These are phyloP conservation scores for Leptodactylus fallax DNA, from an alignment of 2,797 vertebrate genomes.

Conservation along the genomic window DNA sequence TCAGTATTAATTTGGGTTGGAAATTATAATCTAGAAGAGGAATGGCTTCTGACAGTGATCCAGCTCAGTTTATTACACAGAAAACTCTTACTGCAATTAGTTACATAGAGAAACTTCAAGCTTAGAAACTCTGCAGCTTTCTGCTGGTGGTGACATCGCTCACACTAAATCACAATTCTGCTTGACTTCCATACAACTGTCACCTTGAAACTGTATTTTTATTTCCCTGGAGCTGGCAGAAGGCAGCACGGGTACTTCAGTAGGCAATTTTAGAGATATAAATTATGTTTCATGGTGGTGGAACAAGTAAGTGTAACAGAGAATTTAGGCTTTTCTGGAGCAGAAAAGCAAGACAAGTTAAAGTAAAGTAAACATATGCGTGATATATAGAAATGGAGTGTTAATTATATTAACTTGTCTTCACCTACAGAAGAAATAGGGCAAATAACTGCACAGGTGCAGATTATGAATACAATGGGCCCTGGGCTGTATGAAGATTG, in stretches of 20 bases:
- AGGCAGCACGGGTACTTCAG: neutral
- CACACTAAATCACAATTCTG: neutral
- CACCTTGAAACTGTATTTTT: slow-evolving; percentile 15
- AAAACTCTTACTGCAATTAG: slow-evolving; percentile 36
- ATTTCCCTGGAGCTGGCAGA: slow-evolving; percentile 19
- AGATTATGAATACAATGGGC: no score
- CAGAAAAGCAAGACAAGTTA: neutral
- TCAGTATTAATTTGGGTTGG: slow-evolving; percentile 46
- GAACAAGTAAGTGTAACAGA: no score
- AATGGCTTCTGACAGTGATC: slow-evolving; percentile 55
- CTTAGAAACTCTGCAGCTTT: slow-evolving; percentile 7
- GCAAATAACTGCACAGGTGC: neutral
- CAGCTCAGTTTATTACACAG: slow-evolving; percentile 37
- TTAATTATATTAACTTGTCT: neutral
- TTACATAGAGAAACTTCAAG: slow-evolving; percentile 9
- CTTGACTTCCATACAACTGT: neutral
- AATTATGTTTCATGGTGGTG: neutral
- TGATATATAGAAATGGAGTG: neutral
- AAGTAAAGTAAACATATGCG: neutral
- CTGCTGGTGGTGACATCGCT: neutral
- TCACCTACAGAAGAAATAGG: neutral
- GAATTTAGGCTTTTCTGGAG: neutral
- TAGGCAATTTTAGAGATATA: neutral
- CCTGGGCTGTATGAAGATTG: no score
- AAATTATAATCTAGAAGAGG: slow-evolving; percentile 47